Evolutionary conservation across 2,113 vertebrate genomes (phyloP), one percentile per base, ranked within the genome.

Genomic region (Eretmochelys imbricata): DNA sequence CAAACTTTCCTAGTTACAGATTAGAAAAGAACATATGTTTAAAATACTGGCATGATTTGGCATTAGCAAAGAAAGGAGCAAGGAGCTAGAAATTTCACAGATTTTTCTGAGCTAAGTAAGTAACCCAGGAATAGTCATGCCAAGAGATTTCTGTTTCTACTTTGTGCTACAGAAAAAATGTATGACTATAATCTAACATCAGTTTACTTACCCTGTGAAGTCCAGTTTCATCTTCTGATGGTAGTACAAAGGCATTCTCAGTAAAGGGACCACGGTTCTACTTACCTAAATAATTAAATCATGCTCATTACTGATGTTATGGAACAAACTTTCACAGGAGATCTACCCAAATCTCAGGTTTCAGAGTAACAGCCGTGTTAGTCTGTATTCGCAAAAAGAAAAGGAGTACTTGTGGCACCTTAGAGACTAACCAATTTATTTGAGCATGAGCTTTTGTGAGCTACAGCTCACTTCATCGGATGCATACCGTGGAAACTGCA

Each of bases 61-160:
- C n/a, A 90, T 84, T 85, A 91, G 13, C 20, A 87, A 89, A 88
- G 11, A 88, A 93, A 38, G 10, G 13, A 89, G 90, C 42, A 84
- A 85, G 16, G 50, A 38, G 7, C 78, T n/a, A 88, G 50, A 87
- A 84, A 75, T 4, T 42, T 91, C 27, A 76, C 8, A 46, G 25
- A 59, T 80, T 94, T 86, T 91, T 95, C 51, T 78, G n/a, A 90
- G 76, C 3, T 79, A 81, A 92, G 65, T 19, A 72, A 69, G 65
- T 38, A 19, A 91, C 9, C 8, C 72, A 46, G 22, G 6, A 93
- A 91, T 59, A 93, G 83, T 1, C 22, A 8, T 46, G 3, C 9
- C 10, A 87, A 69, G 13, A 42, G 13, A 80, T 49, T 85, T 87
- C 53, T 10, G 91, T 42, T 89, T 82, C 10, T 87, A 8, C 6